A percentile compares a stretch with the other conserved stretches of the same genome.
phyloP scores from a whole-genome alignment of 1,140 invertebrate genomes.

The Macrostomum lignano region DNA sequence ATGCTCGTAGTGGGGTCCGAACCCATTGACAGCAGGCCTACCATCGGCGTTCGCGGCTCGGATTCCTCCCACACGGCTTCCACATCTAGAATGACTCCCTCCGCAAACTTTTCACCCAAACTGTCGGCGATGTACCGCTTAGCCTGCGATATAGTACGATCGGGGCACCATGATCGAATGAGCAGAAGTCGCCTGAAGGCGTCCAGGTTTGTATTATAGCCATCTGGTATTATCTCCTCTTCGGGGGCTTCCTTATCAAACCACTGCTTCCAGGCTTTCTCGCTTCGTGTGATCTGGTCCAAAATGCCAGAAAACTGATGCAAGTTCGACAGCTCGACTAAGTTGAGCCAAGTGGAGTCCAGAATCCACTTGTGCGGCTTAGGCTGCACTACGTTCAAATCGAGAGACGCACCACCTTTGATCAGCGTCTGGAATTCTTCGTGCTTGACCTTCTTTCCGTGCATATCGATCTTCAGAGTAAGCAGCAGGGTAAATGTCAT shows the following conservation, averaged over 20 bases:
- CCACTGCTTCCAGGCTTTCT: slow-evolving; percentile 55
- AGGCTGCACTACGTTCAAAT: slow-evolving; percentile 59
- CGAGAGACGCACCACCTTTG: slow-evolving; percentile 71
- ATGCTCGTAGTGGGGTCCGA: slow-evolving; percentile 83
- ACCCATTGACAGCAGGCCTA: slow-evolving; percentile 73
- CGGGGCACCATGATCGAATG: slow-evolving; percentile 66
- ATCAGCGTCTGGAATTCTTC: slow-evolving; percentile 76
- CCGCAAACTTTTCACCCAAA: slow-evolving; percentile 51
- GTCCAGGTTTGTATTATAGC: slow-evolving; percentile 52
- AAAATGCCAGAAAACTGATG: slow-evolving; percentile 47
- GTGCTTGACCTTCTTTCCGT: slow-evolving; percentile 40
- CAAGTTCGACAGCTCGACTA: slow-evolving; percentile 58
- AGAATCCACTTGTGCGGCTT: slow-evolving; percentile 80
- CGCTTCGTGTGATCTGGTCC: slow-evolving; percentile 45
- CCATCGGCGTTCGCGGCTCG: slow-evolving; percentile 42
- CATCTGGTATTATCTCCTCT: slow-evolving; percentile 57
- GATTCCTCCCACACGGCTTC: slow-evolving; percentile 27
- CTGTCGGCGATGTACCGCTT: slow-evolving; percentile 63
- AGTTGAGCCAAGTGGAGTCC: slow-evolving; percentile 77
- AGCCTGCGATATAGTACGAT: slow-evolving; percentile 62
- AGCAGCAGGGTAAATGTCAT: slow-evolving; percentile 65
- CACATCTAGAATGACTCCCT: slow-evolving; percentile 54
- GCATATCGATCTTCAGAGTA: slow-evolving; percentile 66
- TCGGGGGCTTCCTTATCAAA: slow-evolving; percentile 72
- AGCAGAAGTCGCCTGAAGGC: slow-evolving; percentile 58